Percentiles rank a stretch among this genome's conserved stretches.
These are phyloP conservation scores for Sebastes schlegelii DNA, from an alignment of 2,113 vertebrate genomes.

Conservation along the genomic window DNA sequence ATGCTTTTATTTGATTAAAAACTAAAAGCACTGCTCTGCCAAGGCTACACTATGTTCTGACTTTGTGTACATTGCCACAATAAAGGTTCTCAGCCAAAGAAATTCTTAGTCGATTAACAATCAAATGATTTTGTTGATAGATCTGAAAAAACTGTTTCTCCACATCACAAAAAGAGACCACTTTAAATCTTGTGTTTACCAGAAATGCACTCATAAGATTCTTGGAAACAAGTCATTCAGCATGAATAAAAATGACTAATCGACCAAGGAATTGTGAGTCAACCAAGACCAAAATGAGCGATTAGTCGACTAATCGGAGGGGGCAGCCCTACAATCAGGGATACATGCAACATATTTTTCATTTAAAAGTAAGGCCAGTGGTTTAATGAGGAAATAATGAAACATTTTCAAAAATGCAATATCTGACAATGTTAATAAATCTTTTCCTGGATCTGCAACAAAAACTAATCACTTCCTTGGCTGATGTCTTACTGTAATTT, in stretches of 20 bases:
- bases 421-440: neutral
- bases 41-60: neutral
- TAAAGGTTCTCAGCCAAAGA: neutral
- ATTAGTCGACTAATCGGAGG: too few relatives aligned
- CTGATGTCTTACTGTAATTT: neutral
- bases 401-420: neutral
- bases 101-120: too few relatives aligned
- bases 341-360: neutral
- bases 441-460: neutral
- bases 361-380: neutral
- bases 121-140: too few relatives aligned
- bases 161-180: too few relatives aligned
- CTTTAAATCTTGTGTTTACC: too few relatives aligned
- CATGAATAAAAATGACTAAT: too few relatives aligned
- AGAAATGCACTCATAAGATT: too few relatives aligned
- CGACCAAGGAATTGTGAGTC: too few relatives aligned
- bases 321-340: too few relatives aligned
- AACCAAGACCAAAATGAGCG: too few relatives aligned
- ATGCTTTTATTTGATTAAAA: neutral
- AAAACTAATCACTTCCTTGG: neutral
- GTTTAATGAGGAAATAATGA: conserved; percentile 4
- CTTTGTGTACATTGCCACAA: neutral
- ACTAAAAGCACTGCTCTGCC: neutral
- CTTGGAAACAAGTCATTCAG: too few relatives aligned
- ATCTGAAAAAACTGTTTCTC: too few relatives aligned